phyloP scores from a whole-genome alignment of 2,888 invertebrate species.

The Nomada flava region DNA sequence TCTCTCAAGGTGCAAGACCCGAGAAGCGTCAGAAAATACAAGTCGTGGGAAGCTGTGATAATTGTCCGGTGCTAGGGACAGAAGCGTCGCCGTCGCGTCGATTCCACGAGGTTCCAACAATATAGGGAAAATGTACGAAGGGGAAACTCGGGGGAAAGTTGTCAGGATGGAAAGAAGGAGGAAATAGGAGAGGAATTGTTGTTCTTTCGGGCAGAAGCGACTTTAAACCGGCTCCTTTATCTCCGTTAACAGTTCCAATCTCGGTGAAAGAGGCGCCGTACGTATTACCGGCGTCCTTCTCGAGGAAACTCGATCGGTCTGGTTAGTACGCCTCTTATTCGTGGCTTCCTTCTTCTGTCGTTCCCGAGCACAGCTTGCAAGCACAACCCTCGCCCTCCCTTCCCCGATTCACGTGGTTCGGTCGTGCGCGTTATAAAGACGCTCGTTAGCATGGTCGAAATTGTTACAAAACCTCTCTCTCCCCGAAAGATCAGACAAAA shows the following conservation, averaged over 20 bases:
- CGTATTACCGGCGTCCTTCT: slow-evolving; percentile 50
- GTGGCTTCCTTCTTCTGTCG: slow-evolving; percentile 28
- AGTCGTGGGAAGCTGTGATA: slow-evolving; percentile 7
- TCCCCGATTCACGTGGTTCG: not conserved
- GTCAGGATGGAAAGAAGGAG: slow-evolving; percentile 5
- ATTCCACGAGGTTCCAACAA: not conserved
- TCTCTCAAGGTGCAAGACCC: slow-evolving; percentile 42
- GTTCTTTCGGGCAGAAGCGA: slow-evolving; percentile 56
- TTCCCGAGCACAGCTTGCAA: not conserved
- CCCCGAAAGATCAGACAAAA: not conserved
- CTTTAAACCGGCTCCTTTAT: slow-evolving; percentile 68
- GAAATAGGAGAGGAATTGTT: slow-evolving; percentile 48
- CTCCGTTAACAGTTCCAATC: slow-evolving; percentile 66
- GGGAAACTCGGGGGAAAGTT: slow-evolving; percentile 20
- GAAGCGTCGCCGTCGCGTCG: not conserved
- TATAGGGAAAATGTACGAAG: slow-evolving; percentile 25
- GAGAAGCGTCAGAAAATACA: not conserved
- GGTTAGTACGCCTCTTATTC: slow-evolving; percentile 54
- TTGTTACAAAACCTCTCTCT: not conserved
- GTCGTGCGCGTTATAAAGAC: not conserved
- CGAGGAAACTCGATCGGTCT: slow-evolving; percentile 57
- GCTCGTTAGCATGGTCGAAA: not conserved
- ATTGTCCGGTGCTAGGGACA: slow-evolving; percentile 33
- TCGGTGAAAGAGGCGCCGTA: slow-evolving; percentile 46
- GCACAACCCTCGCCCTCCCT: not conserved